Evolutionary conservation across 1,140 invertebrate genomes (phyloP), one percentile per base, ranked within the genome.

Genomic region (Mactra quadrangularis): DNA sequence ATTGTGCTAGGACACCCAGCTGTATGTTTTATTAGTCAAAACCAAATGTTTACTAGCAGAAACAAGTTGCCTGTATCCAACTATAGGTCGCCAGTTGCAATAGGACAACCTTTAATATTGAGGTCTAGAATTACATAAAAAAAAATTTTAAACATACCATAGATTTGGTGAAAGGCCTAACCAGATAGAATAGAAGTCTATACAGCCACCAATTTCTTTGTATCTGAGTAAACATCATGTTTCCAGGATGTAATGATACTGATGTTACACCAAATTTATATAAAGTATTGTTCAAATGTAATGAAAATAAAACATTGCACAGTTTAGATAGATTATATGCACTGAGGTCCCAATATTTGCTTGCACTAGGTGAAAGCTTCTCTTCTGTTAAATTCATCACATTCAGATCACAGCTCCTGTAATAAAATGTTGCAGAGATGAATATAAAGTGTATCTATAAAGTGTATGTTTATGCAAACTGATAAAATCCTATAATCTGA

Each of bases 111-210:
- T n/a, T n/a, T n/a, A n/a, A n/a, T n/a, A n/a, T n/a, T n/a, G n/a
- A n/a, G n/a, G n/a, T n/a, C n/a, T n/a, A n/a, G n/a, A n/a, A n/a
- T n/a, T n/a, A n/a, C n/a, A n/a, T n/a, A n/a, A n/a, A n/a, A n/a
- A n/a, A n/a, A n/a, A n/a, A n/a, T n/a, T n/a, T n/a, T n/a, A n/a
- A 64, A 93, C 95, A 95, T 94, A 97, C 97, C 94, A 98, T 90
- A n/a, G 97, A 97, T 93, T 99, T 99, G 9, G 97, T 98, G 91
- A 99, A 99, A 29, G 97, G 97, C 41, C 97, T 93, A 2, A 96
- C 96, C 3, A 98, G 19, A n/a, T 95, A 93, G 91, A 97, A 98
- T 0, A 97, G 86, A 0, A 97, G 79, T 87, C 95, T 93, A 84
- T 96, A 97, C 0, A 96, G 84, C 96, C 97, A 98, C 95, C 96